Base-by-base conservation (phyloP, 2,113 vertebrate species). In the Actenoides lindsayi region DNA sequence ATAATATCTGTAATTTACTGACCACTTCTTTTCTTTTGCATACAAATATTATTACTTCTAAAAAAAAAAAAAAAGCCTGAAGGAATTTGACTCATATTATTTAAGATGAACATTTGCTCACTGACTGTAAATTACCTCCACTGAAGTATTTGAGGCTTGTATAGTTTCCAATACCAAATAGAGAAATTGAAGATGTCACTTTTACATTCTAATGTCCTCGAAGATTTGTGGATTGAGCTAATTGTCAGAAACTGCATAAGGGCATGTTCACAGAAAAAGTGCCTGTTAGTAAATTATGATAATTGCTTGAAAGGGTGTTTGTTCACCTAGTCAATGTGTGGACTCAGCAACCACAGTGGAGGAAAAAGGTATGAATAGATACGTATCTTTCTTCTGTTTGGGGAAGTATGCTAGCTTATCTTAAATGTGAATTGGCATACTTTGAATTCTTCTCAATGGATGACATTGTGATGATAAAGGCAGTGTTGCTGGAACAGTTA, bases 41-140 rank as follows among this genome's bases (percentile, higher is more conserved):
- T 93, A 83, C 78, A 93, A 77, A 69, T 97, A 68, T 46, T 93
- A 59, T 65, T 95, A 59, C 96, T 96, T 97, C 90, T 96, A 70
- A 84, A 94, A 94, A 97, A 96, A 94, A 97, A 96, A 75, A 41
- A 41, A 41, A 41, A 71, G 80, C 95, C 80, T n/a, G 51, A 96
- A 96, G 93, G 83, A 59, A 82, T 31, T 87, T 97, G 96, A 92
- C 89, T 96, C 59, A 81, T 93, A 88, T 82, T 93, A 62, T 90
- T 95, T 41, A 70, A 87, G 77, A 89, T 91, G 77, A 96, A 87
- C 84, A 80, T 85, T 84, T 97, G 71, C 81, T 96, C 64, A 63
- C 39, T 93, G 87, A 73, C 77, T 93, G 21, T 86, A 92, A 87
- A 83, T 96, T 88, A 70, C 57, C 35, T 96, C 79, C 70, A n/a